Evolutionary conservation across 2,888 invertebrate genomes (phyloP), one percentile per base, ranked within the genome.

Genomic region (Geotrupes spiniger): DNA sequence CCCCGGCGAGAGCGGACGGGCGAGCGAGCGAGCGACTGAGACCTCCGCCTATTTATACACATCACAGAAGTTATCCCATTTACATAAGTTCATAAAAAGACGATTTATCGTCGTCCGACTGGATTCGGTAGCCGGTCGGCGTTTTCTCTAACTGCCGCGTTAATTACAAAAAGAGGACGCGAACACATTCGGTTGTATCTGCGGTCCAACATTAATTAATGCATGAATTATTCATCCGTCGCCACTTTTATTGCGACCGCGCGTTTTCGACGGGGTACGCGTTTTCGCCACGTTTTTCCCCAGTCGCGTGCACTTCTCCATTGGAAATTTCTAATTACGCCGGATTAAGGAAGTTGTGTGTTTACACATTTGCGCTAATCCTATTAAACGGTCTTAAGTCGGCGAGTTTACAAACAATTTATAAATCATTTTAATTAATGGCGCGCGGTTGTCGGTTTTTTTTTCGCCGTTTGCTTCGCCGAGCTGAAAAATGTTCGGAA

Each of bases 61-160:
- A 47, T 47, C 46, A 47, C 12, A 10, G 33, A 10, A 15, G 15
- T 40, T 25, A 43, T 43, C 54, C 49, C 53, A 58, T 58, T 58
- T 58, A 54, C 58, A 58, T 58, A 58, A 56, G 58, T 58, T 58
- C 58, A 56, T 69, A 68, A 70, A 69, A 68, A 64, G 64, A 66
- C 63, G 67, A 70, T 70, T 68, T 70, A 70, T 68, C 53, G 68
- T 63, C 65, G 67, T 68, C 66, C 66, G 68, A 70, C 69, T 65
- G 69, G 69, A 69, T 69, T 68, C 70, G 63, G 70, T 69, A 70
- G 69, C 70, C 67, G 63, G 45, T 48, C 41, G 39, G 39, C 38
- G 17, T 38, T 64, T 60, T 65, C 64, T 65, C 64, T 65, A 69
- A 67, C 68, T 67, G 66, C 66, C 21, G 62, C 59, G 62, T 65